Evolutionary conservation across 2,888 invertebrate species (phyloP), one percentile per base, ranked within the genome.

Genomic region (Watsonalla cultraria): DNA sequence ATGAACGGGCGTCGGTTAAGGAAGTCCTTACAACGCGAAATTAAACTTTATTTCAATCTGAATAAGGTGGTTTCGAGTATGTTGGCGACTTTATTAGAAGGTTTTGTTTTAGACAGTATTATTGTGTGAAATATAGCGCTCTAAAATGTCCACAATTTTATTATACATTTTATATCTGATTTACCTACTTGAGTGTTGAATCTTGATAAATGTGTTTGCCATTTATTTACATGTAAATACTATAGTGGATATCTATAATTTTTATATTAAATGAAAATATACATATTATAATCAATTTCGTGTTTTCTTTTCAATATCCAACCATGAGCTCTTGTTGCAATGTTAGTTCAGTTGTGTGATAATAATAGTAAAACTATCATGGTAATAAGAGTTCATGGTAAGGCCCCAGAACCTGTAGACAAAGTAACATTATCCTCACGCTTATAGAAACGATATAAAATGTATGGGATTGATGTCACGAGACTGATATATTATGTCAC

Each of bases 231-330:
- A 57, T 89, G 88, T 89, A 88, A 82, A 88, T 89, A 88, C 76
- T 80, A 84, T 86, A 86, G 84, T 78, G 76, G 72, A 82, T 86
- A 84, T 83, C 82, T 82, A 88, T 87, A 88, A 87, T 84, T 88
- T 84, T 90, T 89, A 86, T 88, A 87, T 85, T 86, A 88, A 88
- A 87, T 82, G 83, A 86, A 82, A 84, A 80, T 82, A 84, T 84
- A 83, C 79, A 82, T 83, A 79, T 68, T 76, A 66, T 78, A 81
- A 80, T 74, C 67, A 65, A 60, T 65, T 58, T 61, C 62, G 66
- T 74, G 51, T 76, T 66, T 71, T 72, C 72, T 65, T 66, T 50
- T 34, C 8, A 35, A 24, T 24, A 24, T 24, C n/a, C n/a, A n/a
- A n/a, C n/a, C n/a, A n/a, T n/a, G n/a, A n/a, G n/a, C n/a, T n/a